Evolutionary conservation across 2,797 vertebrate species (phyloP), one percentile per base, ranked within the genome.

Genomic region (Urosaurus nigricauda): DNA sequence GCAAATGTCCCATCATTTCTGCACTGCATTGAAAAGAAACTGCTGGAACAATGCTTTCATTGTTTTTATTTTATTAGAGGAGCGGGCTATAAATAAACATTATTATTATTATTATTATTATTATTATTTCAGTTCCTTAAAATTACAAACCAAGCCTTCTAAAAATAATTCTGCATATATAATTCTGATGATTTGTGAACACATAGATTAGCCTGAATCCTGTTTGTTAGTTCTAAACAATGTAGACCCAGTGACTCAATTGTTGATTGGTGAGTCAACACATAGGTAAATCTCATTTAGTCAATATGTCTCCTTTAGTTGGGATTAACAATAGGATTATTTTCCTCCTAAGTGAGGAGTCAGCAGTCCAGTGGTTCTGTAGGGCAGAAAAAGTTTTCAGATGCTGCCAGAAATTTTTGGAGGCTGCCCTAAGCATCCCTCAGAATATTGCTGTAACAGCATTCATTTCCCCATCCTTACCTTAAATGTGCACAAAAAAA

Each of bases 111-210:
- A n/a, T n/a, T n/a, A n/a, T n/a, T n/a, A n/a, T n/a, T n/a, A n/a
- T n/a, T n/a, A n/a, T n/a, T n/a, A n/a, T n/a, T n/a, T 40, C 16
- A 56, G 19, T 63, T 86, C 86, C 73, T 77, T 74, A 73, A 75
- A 79, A 47, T 51, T 83, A 60, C 40, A 63, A 13, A 63, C 13
- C 17, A n/a, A 47, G 12, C 7, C 40, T 85, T 85, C 56, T 53
- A 29, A 77, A 51, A 29, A 8, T 68, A 68, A 68, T 12, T 32
- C 65, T 32, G 65, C 65, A 68, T 32, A 32, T 29, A 68, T 12
- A 11, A 68, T 68, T 32, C 65, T 14, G 19, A 21, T 21, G 58
- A 21, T 19, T 17, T 58, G 17, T 58, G 56, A 58, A 58, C 56
- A 58, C 4, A 58, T 16, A 58, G 56, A 19, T 58, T 58, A 58